Evolutionary conservation across 37 sponge, comb jelly and placozoan species (phyloP), one percentile per base, ranked within the genome.

Genomic region (Mnemiopsis leidyi): DNA sequence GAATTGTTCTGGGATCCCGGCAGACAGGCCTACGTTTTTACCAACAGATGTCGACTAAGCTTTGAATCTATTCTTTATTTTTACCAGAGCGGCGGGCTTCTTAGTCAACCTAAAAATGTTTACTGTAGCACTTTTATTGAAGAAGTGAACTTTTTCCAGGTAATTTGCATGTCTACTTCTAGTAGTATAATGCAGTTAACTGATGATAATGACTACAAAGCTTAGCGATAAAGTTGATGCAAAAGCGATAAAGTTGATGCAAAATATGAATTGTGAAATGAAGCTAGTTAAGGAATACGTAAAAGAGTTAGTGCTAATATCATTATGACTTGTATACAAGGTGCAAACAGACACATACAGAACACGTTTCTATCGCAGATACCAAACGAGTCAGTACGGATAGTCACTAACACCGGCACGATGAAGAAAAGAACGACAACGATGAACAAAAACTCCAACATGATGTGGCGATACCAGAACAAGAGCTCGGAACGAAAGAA

Each of bases 1-100:
- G 82, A 79, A 79, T 29, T 16, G 36, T 79, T 29, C 82, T 79
- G 82, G 82, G 82, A 36, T 9, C 37, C 35, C 23, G 82, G 7
- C 1, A 79, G 82, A 35, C 37, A 79, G 13, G 82, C 82, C 3
- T 79, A 79, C 82, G 82, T 79, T 7, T 79, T 79, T 23, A 35
- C 36, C 7, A 35, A 79, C 37, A 23, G 36, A 18, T 79, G 82
- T 30, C 2, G 82, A 23, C 35, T 23, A 2, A 79, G 82, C 36
- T 79, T 79, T 33, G 82, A 79, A 23, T 18, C 82, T 5, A 79
- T 79, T 79, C 82, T 79, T 2, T 79, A 79, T 35, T 79, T 79
- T 79, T 79, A 79, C 36, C 82, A 79, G 37, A 79, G 82, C 38
- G 32, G 29, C 3, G 82, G 82, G 21, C 23, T 79, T 0, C 82